Evolutionary conservation across 1,140 invertebrate genomes (phyloP).

Genomic region (Tribolium castaneum): DNA sequence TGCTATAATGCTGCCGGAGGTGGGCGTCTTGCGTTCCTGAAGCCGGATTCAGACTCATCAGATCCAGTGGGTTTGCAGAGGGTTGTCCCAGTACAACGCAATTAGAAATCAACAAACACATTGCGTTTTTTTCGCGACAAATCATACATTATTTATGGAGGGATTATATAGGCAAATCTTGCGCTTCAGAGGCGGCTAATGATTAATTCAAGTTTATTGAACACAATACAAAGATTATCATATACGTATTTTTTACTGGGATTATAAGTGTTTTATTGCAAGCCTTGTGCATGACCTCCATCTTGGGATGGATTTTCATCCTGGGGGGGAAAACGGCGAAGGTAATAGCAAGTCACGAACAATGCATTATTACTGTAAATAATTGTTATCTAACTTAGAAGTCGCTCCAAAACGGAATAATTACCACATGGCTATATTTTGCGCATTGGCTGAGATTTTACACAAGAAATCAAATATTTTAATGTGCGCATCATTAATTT

Average conservation of each 20-base stretch:
- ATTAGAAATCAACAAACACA: neutral
- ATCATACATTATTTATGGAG: conserved; percentile 11
- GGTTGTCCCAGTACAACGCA: neutral
- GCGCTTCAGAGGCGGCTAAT: neutral
- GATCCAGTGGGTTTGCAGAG: neutral
- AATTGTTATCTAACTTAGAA: conserved; percentile 3
- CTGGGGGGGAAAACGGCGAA: neutral
- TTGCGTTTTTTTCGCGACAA: neutral
- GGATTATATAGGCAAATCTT: conserved; percentile 18
- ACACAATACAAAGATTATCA: neutral
- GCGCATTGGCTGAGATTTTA: neutral
- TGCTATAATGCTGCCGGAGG: neutral
- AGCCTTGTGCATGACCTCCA: neutral
- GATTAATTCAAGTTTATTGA: conserved; percentile 3
- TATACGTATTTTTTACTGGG: neutral
- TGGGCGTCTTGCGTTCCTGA: neutral
- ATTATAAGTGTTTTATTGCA: neutral
- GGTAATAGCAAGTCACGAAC: neutral
- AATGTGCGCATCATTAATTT: no score
- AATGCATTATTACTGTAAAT: neutral
- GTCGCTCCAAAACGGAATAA: neutral
- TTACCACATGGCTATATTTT: neutral
- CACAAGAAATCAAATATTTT: neutral
- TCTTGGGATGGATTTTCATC: neutral
- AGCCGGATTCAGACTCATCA: conserved; percentile 18